These are phyloP conservation scores for Harpegnathos saltator DNA, from an alignment of 1,140 invertebrate genomes.

Conservation along the genomic window DNA sequence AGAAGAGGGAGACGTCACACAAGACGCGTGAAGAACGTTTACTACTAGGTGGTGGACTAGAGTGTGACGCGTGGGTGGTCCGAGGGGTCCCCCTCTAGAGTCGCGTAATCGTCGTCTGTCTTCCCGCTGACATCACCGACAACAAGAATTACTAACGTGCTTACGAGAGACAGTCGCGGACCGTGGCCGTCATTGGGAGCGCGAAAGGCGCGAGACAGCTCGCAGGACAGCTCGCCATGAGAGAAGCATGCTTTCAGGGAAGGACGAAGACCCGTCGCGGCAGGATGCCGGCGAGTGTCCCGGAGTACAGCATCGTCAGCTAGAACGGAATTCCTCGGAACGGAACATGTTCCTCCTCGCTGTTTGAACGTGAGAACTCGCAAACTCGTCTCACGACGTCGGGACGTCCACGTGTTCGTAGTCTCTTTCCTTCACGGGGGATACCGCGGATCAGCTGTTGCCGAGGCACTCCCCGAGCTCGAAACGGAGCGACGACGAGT, in stretches of 20 bases:
- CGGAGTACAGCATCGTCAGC: no score
- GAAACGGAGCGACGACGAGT: conserved; percentile 20
- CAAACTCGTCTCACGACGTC: no score
- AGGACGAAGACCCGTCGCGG: no score
- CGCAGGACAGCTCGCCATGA: background rate
- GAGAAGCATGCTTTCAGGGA: no score
- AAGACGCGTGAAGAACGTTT: conserved; percentile 24
- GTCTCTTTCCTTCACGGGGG: no score
- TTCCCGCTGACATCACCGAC: conserved; percentile 51
- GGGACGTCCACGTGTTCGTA: no score
- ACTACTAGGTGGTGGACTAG: conserved; percentile 48
- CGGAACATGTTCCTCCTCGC: no score
- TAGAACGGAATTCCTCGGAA: no score
- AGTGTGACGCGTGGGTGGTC: conserved; percentile 69
- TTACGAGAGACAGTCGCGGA: background rate
- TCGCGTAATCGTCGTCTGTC: conserved; percentile 60
- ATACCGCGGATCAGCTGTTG: no score
- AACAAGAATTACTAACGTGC: conserved; percentile 45
- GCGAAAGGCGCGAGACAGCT: background rate
- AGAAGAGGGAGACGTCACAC: conserved; percentile 7
- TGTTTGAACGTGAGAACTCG: no score
- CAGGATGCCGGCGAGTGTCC: no score
- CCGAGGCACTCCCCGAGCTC: background rate
- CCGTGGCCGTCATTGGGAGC: no score
- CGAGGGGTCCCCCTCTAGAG: conserved; percentile 52